Conservation (phyloP, 2,113 vertebrate species). For the Heterotis niloticus region DNA sequence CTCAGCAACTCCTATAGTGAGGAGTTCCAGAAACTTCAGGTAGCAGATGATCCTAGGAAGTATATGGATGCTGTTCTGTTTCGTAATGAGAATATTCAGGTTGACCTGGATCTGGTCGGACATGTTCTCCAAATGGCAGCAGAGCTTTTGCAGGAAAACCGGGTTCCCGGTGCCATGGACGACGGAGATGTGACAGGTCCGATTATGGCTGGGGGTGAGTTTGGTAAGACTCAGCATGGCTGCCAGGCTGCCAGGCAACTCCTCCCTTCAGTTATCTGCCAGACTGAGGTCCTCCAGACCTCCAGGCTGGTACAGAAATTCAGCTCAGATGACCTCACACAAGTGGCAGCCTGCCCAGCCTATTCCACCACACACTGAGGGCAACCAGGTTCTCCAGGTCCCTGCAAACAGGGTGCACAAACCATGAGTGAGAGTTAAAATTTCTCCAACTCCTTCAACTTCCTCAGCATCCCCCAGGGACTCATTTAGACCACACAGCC, state of each 20-base stretch:
- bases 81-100: slow-evolving; percentile 81
- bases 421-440: slow-evolving; percentile 79
- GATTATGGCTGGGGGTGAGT: slow-evolving; percentile 86
- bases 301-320: slow-evolving; percentile 75
- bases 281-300: slow-evolving; percentile 82
- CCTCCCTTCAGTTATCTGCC: slow-evolving; percentile 76
- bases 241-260: slow-evolving; percentile 67
- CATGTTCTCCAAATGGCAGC: slow-evolving; percentile 77
- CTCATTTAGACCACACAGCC: slow-evolving; percentile 74
- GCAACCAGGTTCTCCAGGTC: slow-evolving; percentile 73
- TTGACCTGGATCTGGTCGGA: slow-evolving; percentile 77
- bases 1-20: slow-evolving; percentile 77
- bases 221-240: slow-evolving; percentile 71
- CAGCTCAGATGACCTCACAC: slow-evolving; percentile 61
- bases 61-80: slow-evolving; percentile 75
- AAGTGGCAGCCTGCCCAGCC: slow-evolving; percentile 71
- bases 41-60: slow-evolving; percentile 79
- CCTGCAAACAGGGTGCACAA: slow-evolving; percentile 66
- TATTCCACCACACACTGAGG: slow-evolving; percentile 83
- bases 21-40: slow-evolving; percentile 40
- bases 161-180: slow-evolving; percentile 75
- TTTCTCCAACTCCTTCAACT: slow-evolving; percentile 78
- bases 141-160: slow-evolving; percentile 81
- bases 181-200: slow-evolving; percentile 43
- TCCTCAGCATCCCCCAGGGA: slow-evolving; percentile 80